Percentiles rank a stretch among this genome's conserved stretches.
These are phyloP conservation scores for Gari tellinella DNA, from an alignment of 2,888 invertebrate genomes.

Conservation along the genomic window DNA sequence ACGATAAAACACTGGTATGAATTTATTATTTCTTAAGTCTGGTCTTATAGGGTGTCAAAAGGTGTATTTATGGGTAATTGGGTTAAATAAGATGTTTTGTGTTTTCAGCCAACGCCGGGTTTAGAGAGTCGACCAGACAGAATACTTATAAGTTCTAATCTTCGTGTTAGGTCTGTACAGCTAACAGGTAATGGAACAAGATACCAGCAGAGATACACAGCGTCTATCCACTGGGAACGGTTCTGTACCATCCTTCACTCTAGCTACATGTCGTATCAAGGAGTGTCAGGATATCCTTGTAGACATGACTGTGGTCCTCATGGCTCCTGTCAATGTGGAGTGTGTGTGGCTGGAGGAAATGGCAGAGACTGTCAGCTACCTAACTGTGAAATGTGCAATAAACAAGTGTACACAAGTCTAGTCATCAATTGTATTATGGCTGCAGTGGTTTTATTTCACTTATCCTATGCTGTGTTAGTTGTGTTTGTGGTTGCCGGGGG, in stretches of 20 bases:
- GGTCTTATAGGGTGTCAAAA: too few relatives aligned
- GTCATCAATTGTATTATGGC: conserved; percentile 47
- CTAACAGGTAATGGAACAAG: conserved; percentile 67
- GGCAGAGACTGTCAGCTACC: conserved; percentile 69
- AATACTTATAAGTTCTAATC: conserved; percentile 66
- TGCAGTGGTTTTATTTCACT: conserved; percentile 54
- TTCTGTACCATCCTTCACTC: conserved; percentile 62
- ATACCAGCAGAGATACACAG: conserved; percentile 66
- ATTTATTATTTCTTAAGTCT: too few relatives aligned
- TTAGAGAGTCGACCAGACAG: conserved; percentile 79
- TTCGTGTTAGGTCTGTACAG: conserved; percentile 45
- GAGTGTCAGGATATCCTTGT: conserved; percentile 74
- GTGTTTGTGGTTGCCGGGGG: conserved; percentile 68
- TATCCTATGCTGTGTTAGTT: conserved; percentile 67
- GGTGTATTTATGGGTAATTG: too few relatives aligned
- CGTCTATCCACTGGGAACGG: conserved; percentile 66
- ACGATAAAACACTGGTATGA: too few relatives aligned
- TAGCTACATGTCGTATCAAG: conserved; percentile 61
- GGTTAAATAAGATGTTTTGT: too few relatives aligned
- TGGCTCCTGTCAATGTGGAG: conserved; percentile 80
- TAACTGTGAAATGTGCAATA: conserved; percentile 73
- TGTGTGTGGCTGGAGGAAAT: conserved; percentile 75
- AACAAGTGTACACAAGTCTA: conserved; percentile 49
- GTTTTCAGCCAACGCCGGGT: conserved; percentile 77
- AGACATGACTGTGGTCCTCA: conserved; percentile 81